A percentile compares a stretch with the other conserved stretches of the same genome.
Conservation (phyloP, 2,888 invertebrate species). For the Sphaeridia pumilis region DNA sequence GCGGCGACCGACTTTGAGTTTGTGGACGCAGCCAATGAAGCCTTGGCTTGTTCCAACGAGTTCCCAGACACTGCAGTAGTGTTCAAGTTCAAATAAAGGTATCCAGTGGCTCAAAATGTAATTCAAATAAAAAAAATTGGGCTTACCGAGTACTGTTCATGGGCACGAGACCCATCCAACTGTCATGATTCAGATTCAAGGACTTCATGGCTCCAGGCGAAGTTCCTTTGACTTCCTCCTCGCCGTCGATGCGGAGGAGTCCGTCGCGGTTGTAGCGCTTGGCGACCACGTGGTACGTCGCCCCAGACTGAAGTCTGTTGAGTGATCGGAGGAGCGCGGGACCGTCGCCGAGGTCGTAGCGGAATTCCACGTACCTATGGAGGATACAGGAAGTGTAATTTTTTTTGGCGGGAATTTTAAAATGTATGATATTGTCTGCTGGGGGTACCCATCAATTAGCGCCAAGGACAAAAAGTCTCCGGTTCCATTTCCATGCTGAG, state of each 20-base stretch:
- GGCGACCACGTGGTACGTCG: slow-evolving; percentile 56
- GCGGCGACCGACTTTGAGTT: slow-evolving; percentile 64
- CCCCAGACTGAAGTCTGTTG: slow-evolving; percentile 50
- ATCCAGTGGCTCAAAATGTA: neutral
- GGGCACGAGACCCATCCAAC: slow-evolving; percentile 69
- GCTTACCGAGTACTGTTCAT: slow-evolving; percentile 59
- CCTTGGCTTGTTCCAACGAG: slow-evolving; percentile 47
- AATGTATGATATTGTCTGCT: neutral
- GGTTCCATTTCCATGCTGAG: slow-evolving; percentile 67
- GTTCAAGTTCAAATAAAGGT: neutral
- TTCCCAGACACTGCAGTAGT: slow-evolving; percentile 34
- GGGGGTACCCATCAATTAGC: slow-evolving; percentile 56
- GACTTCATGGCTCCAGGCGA: slow-evolving; percentile 68
- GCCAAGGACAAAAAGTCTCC: slow-evolving; percentile 79
- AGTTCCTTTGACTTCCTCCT: slow-evolving; percentile 68
- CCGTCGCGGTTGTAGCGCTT: slow-evolving; percentile 75
- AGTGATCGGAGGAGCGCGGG: slow-evolving; percentile 59
- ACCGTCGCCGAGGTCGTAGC: slow-evolving; percentile 77
- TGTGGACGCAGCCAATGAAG: slow-evolving; percentile 71
- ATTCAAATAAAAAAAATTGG: neutral
- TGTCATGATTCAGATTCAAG: slow-evolving; percentile 66
- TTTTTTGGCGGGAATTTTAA: neutral
- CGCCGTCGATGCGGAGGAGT: slow-evolving; percentile 65
- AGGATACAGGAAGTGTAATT: neutral
- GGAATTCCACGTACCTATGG: slow-evolving; percentile 56